These are phyloP conservation scores for Panonychus citri DNA, from an alignment of 1,140 invertebrate genomes.

Conservation along the genomic window DNA sequence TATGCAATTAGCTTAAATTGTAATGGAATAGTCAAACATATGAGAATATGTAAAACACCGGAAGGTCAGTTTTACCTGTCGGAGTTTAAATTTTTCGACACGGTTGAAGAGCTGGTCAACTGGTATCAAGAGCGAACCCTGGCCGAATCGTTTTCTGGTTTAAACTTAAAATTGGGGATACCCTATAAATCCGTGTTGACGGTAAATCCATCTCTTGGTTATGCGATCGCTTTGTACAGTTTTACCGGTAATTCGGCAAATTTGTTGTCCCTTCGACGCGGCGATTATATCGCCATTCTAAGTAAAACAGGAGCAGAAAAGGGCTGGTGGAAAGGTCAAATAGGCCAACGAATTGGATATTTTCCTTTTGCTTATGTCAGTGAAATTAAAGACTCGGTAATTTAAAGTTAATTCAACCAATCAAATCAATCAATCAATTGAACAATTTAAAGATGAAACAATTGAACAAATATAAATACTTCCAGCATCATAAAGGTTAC, in stretches of 20 bases:
- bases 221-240: conserved; percentile 23
- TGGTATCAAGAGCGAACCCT: conserved; percentile 71
- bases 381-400: background rate
- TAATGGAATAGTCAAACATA: conserved; percentile 61
- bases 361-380: conserved; percentile 15
- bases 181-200: conserved; percentile 21
- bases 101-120: conserved; percentile 59
- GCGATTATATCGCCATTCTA: conserved; percentile 48
- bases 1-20: conserved; percentile 64
- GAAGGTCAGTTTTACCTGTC: conserved; percentile 49
- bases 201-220: conserved; percentile 13
- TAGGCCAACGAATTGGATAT: conserved; percentile 25
- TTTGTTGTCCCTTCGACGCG: conserved; percentile 47
- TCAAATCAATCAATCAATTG: too few species aligned
- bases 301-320: conserved; percentile 50
- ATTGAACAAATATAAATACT: too few species aligned
- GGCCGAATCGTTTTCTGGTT: conserved; percentile 54
- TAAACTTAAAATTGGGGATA: conserved; percentile 22
- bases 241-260: conserved; percentile 33
- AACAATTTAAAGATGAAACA: too few species aligned
- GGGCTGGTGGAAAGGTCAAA: conserved; percentile 57
- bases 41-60: conserved; percentile 43
- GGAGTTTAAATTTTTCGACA: conserved; percentile 67
- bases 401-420: too few species aligned
- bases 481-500: too few species aligned